phyloP scores from a whole-genome alignment of 2,888 invertebrate species.

The Cataglyphis rosenhaueri region DNA sequence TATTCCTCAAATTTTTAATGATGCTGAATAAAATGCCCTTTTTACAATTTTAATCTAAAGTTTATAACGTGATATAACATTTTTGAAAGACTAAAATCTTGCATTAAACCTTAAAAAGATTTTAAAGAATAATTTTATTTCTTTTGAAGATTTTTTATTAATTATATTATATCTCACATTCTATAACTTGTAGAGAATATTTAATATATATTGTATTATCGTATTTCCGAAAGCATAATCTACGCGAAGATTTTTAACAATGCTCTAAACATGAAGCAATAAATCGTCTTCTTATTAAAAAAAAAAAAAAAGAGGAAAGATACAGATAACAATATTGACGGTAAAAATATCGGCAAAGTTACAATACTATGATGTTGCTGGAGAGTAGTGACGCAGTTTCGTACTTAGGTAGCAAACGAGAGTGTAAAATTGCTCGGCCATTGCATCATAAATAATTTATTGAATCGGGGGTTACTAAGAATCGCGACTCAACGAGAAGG shows the following conservation, averaged over 20 bases:
- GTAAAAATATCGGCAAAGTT: conserved; percentile 35
- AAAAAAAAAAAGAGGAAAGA: not conserved
- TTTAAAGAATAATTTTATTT: not conserved
- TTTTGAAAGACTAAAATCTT: not conserved
- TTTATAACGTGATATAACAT: not conserved
- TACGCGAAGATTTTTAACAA: not conserved
- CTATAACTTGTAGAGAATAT: not conserved
- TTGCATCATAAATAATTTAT: conserved; percentile 76
- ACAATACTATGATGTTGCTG: not conserved
- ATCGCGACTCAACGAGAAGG: conserved; percentile 55
- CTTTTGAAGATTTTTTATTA: not conserved
- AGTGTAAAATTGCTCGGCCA: conserved; percentile 48
- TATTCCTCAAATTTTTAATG: not conserved
- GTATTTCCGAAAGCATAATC: not conserved
- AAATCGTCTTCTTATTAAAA: not conserved
- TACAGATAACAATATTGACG: not conserved
- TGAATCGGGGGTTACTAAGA: conserved; percentile 65
- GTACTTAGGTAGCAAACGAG: conserved; percentile 38
- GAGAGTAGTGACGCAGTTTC: conserved; percentile 26
- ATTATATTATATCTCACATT: not conserved
- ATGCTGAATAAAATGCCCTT: not conserved
- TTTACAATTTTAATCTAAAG: not conserved
- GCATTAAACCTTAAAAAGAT: not conserved
- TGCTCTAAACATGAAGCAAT: not conserved
- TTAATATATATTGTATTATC: conserved; percentile 10